Evolutionary conservation across 2,113 vertebrate genomes (phyloP).

Genomic region (Mola mola): DNA sequence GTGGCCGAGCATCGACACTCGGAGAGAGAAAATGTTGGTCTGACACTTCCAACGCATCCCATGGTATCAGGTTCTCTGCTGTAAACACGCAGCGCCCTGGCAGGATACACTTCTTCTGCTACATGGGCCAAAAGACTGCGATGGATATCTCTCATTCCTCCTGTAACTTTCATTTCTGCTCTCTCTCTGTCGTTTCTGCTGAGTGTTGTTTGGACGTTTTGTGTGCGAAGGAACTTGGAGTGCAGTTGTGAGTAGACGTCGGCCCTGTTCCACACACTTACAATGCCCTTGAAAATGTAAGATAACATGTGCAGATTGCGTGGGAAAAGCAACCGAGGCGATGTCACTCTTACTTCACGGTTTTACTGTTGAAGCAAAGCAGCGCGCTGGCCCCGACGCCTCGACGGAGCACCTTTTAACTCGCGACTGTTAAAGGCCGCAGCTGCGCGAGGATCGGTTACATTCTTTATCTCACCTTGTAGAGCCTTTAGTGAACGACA

Average conservation of each 20-base stretch:
- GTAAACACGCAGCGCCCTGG: constrained; percentile 20
- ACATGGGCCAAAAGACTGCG: constrained; percentile 41
- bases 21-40: constrained; percentile 34
- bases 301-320: constrained; percentile 21
- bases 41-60: constrained; percentile 65
- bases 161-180: constrained; percentile 16
- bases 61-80: constrained; percentile 56
- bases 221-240: background rate
- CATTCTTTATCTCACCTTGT: constrained; percentile 69
- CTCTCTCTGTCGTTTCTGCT: too few species aligned
- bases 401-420: constrained; percentile 52
- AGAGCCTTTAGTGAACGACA: constrained; percentile 49
- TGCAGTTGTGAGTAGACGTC: constrained; percentile 16
- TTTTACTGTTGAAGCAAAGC: constrained; percentile 67
- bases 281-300: constrained; percentile 9
- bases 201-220: background rate
- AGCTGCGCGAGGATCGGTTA: constrained; percentile 72
- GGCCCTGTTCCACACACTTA: constrained; percentile 10
- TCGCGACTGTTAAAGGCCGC: constrained; percentile 53
- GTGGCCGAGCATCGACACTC: constrained; percentile 49
- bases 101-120: too few species aligned
- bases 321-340: constrained; percentile 48
- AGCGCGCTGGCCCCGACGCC: constrained; percentile 29
- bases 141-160: constrained; percentile 43
- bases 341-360: constrained; percentile 51